These are phyloP conservation scores for Aricia artaxerxes DNA, from an alignment of 2,888 invertebrate species.

Conservation along the genomic window DNA sequence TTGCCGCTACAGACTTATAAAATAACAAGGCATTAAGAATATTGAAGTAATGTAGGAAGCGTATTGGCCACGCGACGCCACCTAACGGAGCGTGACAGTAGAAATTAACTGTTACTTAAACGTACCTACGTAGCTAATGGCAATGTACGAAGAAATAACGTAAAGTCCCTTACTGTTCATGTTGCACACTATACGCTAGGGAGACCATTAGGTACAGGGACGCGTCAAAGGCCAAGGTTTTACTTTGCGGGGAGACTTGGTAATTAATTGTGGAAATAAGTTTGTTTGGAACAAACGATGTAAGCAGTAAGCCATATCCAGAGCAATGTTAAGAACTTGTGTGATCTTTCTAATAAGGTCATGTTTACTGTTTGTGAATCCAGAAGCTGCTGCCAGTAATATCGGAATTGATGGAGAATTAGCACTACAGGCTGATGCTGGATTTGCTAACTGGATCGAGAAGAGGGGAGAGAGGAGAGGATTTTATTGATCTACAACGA, in stretches of 20 bases:
- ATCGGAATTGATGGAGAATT: not conserved
- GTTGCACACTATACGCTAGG: not conserved
- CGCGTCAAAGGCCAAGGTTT: not conserved
- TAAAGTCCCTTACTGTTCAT: not conserved
- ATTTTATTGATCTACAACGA: not conserved
- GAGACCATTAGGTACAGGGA: not conserved
- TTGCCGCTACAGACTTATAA: not conserved
- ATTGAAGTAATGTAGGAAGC: constrained; percentile 64
- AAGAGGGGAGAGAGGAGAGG: not conserved
- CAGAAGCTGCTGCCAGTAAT: not conserved
- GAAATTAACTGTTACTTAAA: constrained; percentile 78
- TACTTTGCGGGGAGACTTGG: not conserved
- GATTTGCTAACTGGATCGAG: not conserved
- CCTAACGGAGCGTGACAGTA: constrained; percentile 74
- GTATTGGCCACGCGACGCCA: constrained; percentile 65
- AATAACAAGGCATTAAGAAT: constrained; percentile 20
- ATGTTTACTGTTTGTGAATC: not conserved
- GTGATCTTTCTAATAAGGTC: not conserved
- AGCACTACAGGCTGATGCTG: not conserved
- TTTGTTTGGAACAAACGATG: not conserved
- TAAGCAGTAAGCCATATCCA: not conserved
- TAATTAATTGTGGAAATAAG: not conserved
- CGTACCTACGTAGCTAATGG: constrained; percentile 46
- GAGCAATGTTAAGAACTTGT: not conserved
- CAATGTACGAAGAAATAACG: constrained; percentile 9